phyloP scores from a whole-genome alignment of 2,888 invertebrate genomes.

The Loripinus fragilis region DNA sequence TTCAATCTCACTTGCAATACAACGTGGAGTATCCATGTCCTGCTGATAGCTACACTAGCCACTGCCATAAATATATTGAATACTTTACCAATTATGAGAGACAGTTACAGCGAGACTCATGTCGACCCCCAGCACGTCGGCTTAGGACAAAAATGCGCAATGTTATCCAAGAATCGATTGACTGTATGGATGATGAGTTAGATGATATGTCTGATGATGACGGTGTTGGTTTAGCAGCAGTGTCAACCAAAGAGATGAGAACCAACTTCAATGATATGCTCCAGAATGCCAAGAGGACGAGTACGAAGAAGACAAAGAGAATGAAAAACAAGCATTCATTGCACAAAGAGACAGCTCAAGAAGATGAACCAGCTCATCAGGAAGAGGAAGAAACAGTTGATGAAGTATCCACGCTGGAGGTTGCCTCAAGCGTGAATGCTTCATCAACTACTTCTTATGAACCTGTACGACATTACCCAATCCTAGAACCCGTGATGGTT shows the following conservation, averaged over 20 bases:
- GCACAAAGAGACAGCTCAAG: not conserved
- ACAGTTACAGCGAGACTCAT: not conserved
- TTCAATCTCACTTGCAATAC: slow-evolving; percentile 41
- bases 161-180: slow-evolving; percentile 30
- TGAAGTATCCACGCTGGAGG: not conserved
- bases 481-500: slow-evolving; percentile 50
- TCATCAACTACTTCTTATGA: not conserved
- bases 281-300: not conserved
- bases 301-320: not conserved
- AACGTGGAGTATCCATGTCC: slow-evolving; percentile 63
- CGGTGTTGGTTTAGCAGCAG: not conserved
- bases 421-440: not conserved
- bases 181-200: slow-evolving; percentile 28
- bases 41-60: slow-evolving; percentile 55
- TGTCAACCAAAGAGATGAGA: not conserved
- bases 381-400: slow-evolving; percentile 34
- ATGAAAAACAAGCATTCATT: not conserved
- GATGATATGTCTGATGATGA: not conserved
- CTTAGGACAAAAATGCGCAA: not conserved
- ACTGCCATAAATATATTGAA: slow-evolving; percentile 58
- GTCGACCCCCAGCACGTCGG: not conserved
- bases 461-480: not conserved
- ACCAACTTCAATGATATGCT: not conserved
- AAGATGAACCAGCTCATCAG: not conserved
- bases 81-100: not conserved